Evolutionary conservation across 2,888 invertebrate genomes (phyloP).

Genomic region (Mactromeris polynyma): DNA sequence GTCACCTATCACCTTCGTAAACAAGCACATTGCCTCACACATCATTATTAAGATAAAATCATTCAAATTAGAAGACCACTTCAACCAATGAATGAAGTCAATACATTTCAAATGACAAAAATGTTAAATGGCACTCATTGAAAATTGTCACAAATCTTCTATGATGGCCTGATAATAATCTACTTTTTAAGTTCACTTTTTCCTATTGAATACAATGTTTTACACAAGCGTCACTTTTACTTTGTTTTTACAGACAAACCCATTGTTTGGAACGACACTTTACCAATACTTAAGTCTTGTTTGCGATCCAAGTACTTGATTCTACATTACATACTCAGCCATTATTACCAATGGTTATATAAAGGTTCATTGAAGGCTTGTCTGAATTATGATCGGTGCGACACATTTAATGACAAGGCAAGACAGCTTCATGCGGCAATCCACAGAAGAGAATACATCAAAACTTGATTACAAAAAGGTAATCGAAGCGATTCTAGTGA

Average conservation of each 20-base stretch:
- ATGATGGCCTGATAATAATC: conserved; percentile 35
- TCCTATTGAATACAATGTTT: background rate
- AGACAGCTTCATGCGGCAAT: background rate
- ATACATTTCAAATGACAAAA: conserved; percentile 21
- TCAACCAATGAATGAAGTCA: conserved; percentile 24
- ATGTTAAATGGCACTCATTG: conserved; percentile 26
- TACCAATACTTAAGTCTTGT: background rate
- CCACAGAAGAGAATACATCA: background rate
- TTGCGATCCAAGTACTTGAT: background rate
- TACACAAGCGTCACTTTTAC: background rate
- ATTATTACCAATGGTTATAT: background rate
- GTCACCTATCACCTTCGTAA: conserved; percentile 37
- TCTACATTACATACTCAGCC: background rate
- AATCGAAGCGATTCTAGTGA: background rate
- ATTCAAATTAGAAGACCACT: conserved; percentile 38
- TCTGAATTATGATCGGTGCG: background rate
- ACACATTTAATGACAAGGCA: conserved; percentile 6
- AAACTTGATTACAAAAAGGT: background rate
- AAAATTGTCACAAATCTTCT: conserved; percentile 23
- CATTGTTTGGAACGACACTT: background rate
- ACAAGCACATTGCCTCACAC: conserved; percentile 43
- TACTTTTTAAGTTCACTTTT: conserved; percentile 36
- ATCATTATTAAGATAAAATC: conserved; percentile 55
- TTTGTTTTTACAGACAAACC: background rate
- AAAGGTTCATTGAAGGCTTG: background rate